phyloP scores from a whole-genome alignment of 2,113 vertebrate species.

The Poicephalus gulielmi region DNA sequence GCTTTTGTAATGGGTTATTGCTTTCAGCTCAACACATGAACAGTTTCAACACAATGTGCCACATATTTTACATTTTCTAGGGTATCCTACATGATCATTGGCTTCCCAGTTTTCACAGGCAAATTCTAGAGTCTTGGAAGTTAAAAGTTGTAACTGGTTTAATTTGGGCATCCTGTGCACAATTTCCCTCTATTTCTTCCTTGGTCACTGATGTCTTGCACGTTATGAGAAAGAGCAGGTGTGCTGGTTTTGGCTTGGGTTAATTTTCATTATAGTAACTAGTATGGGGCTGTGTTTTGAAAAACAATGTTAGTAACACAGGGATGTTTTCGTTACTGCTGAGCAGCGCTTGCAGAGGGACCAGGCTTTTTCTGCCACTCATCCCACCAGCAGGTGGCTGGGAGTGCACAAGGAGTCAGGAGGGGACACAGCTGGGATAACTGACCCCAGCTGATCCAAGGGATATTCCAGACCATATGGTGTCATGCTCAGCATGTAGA shows the following conservation, averaged over 20 bases:
- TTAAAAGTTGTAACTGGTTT: neutral
- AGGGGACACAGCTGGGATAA: neutral
- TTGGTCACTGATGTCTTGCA: neutral
- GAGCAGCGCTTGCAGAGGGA: neutral
- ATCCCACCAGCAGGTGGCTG: rapidly evolving
- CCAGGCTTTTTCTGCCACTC: neutral
- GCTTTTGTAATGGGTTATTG: neutral
- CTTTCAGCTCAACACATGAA: neutral
- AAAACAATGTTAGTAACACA: neutral
- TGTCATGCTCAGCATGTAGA: neutral
- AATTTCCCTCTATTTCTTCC: neutral
- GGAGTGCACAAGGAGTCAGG: neutral
- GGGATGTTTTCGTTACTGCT: neutral
- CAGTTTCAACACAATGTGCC: neutral
- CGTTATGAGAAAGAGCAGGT: neutral
- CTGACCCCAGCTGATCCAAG: neutral
- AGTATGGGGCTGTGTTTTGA: neutral
- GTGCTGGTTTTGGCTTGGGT: neutral
- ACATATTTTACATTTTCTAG: neutral
- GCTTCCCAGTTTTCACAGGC: neutral
- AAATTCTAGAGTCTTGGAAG: neutral
- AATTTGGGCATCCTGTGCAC: neutral
- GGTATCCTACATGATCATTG: neutral
- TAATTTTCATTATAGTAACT: neutral
- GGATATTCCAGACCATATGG: neutral